Evolutionary conservation across 2,797 vertebrate genomes (phyloP).

Genomic region (Buphagus erythrorhynchus): DNA sequence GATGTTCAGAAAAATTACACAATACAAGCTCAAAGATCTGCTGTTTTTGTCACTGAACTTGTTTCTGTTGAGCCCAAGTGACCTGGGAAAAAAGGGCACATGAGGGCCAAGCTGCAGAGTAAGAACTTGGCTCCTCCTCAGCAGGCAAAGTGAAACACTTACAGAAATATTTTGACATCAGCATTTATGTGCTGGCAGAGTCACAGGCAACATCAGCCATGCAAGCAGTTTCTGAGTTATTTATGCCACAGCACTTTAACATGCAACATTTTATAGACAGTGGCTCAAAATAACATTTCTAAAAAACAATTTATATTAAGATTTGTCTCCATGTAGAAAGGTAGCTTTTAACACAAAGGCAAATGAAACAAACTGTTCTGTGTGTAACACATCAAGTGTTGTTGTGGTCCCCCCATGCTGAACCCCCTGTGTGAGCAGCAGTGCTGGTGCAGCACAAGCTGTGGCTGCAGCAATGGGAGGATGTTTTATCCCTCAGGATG

Average conservation of each 20-base stretch:
- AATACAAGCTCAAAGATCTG: not conserved
- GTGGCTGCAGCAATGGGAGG: accelerated
- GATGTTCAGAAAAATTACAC: not conserved
- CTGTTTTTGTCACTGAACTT: not conserved
- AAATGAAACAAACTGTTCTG: not conserved
- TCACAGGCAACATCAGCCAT: not conserved
- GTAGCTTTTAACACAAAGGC: not conserved
- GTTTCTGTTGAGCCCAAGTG: not conserved
- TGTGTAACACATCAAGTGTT: not conserved
- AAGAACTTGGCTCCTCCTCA: not conserved
- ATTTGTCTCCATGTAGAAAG: not conserved
- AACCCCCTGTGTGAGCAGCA: accelerated
- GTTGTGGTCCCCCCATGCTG: accelerated
- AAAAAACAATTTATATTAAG: not conserved
- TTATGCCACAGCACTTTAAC: not conserved
- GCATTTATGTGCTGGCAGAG: not conserved
- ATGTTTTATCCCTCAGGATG: accelerated
- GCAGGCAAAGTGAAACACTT: not conserved
- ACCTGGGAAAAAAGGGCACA: not conserved
- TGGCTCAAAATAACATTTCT: not conserved
- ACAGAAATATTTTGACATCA: not conserved
- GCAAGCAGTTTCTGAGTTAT: not conserved
- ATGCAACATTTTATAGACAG: not conserved
- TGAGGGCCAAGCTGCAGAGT: accelerated
- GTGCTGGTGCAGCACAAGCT: accelerated